Evolutionary conservation across 2,797 vertebrate species (phyloP).

Genomic region (Percopsis omiscomaycus): DNA sequence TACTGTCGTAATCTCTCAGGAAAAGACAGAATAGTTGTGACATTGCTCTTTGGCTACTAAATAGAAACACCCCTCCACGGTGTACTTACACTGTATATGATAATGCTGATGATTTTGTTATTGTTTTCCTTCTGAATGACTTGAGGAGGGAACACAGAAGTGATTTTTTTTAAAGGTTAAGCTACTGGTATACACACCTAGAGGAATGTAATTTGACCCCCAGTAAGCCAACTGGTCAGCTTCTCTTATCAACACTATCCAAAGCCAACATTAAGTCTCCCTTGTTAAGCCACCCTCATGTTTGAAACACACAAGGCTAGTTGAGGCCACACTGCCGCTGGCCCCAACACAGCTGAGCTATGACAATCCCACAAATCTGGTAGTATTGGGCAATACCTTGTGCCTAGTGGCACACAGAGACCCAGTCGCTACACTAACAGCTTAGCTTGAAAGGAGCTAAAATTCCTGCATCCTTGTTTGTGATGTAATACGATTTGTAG

Average conservation of each 20-base stretch:
- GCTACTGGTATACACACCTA: constrained; percentile 15
- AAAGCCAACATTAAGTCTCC: constrained; percentile 33
- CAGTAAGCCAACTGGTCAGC: constrained; percentile 16
- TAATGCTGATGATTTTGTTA: no score
- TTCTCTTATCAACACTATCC: constrained; percentile 23
- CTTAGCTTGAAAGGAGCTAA: constrained; percentile 29
- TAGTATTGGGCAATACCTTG: constrained; percentile 58
- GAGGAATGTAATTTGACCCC: constrained; percentile 27
- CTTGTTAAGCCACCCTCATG: constrained; percentile 46
- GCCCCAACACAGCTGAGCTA: constrained; percentile 44
- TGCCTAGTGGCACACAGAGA: constrained; percentile 31
- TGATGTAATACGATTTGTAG: constrained; percentile 43
- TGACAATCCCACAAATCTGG: constrained; percentile 56
- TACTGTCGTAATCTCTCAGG: constrained; percentile 54
- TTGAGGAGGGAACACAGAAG: no score
- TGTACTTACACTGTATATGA: no score
- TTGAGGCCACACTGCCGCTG: constrained; percentile 47
- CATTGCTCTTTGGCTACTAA: constrained; percentile 61
- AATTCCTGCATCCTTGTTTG: constrained; percentile 40
- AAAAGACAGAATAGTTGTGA: constrained; percentile 62
- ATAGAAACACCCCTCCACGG: no score
- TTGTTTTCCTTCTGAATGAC: no score
- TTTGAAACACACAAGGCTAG: constrained; percentile 50
- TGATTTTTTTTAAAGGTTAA: background rate
- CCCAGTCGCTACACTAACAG: constrained; percentile 32